Base-by-base conservation (phyloP, 1,140 invertebrate species). In the Dermatophagoides farinae region DNA sequence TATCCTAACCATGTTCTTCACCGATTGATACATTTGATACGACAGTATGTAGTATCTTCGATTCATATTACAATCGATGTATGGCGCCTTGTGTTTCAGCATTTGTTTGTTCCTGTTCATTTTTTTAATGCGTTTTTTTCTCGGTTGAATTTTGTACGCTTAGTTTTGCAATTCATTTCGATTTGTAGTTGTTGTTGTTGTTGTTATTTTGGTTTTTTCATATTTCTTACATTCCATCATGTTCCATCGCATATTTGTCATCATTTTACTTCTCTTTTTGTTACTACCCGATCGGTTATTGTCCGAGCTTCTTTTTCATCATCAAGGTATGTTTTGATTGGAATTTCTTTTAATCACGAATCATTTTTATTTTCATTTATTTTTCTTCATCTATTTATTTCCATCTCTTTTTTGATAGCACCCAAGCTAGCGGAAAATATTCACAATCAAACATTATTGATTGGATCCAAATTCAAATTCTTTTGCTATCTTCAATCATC, bases 391-490 rank as follows among this genome's bases (percentile, higher is more conserved):
- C n/a, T n/a, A n/a, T n/a, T n/a, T n/a, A n/a, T n/a, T n/a, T n/a
- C n/a, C n/a, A n/a, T 23, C n/a, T 4, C 9, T 20, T 18, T 23
- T 20, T 1, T 23, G 22, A 9, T 12, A 52, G 23, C 50, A 38
- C 50, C 50, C 12, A 52, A 52, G 16, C 20, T 52, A 31, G 50
- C 50, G 12, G 50, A 52, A 52, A 52, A 16, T 40, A 39, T n/a
- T 12, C 41, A 18, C 12, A 14, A 40, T 38, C 53, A 55, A 40
- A 44, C 11, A n/a, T 22, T 55, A n/a, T 14, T 25, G 18, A 38
- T 38, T 39, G 58, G 58, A 12, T 18, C 23, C 18, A 60, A 49
- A 60, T 47, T 60, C 41, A 46, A 50, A 37, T 37, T 60, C 18
- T 39, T 60, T 6, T 60, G 58, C 22, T 47, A 46, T n/a, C 18